These are phyloP conservation scores for Phoeniculus purpureus DNA, from an alignment of 2,797 vertebrate species.

Conservation along the genomic window DNA sequence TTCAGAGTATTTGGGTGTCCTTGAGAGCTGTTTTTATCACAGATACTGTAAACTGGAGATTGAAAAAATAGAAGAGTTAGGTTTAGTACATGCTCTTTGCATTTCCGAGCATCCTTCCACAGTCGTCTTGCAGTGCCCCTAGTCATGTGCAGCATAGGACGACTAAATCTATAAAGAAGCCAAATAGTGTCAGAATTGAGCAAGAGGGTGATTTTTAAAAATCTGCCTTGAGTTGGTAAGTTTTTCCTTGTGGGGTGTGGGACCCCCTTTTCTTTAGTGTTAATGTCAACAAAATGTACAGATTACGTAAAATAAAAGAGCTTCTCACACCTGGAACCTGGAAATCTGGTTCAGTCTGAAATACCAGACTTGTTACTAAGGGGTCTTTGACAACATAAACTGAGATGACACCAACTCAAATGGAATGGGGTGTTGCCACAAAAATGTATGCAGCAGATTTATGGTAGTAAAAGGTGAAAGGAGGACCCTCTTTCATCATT, in stretches of 20 bases:
- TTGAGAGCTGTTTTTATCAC: background rate
- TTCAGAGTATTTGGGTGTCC: background rate
- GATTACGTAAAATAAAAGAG: background rate
- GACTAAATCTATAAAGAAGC: background rate
- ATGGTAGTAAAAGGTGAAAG: background rate
- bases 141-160: background rate
- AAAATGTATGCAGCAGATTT: background rate
- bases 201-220: background rate
- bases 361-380: background rate
- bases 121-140: background rate
- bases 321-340: background rate
- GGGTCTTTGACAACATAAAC: background rate
- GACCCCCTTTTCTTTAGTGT: background rate
- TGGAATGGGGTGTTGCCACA: background rate
- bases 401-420: background rate
- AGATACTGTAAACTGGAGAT: background rate
- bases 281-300: background rate
- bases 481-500: background rate
- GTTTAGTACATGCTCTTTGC: background rate
- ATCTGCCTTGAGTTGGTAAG: background rate
- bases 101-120: background rate
- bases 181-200: background rate
- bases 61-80: background rate
- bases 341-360: background rate
- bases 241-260: background rate